A percentile compares a stretch with the other conserved stretches of the same genome.
Evolutionary conservation across 2,113 vertebrate species (phyloP).

Genomic region (Eidolon helvum): DNA sequence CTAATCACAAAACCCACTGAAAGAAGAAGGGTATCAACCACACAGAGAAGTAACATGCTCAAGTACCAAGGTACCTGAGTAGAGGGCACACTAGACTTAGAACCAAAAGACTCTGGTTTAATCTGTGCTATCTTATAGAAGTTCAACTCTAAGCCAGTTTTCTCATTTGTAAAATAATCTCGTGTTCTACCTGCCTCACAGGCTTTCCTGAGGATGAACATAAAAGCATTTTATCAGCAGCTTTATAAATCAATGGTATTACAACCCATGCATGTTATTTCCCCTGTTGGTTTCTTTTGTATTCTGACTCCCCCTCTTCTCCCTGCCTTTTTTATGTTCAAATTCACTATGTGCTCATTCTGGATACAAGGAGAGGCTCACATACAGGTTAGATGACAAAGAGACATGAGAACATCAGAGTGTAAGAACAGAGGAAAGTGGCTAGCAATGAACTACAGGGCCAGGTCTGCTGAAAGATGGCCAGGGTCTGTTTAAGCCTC

Average conservation of each 20-base stretch:
- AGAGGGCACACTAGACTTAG: not conserved
- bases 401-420: not conserved
- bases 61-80: not conserved
- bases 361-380: not conserved
- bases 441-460: not conserved
- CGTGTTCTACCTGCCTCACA: not conserved
- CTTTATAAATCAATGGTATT: not conserved
- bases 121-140: not conserved
- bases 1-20: not conserved
- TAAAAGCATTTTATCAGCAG: not conserved
- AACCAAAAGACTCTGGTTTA: not conserved
- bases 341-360: not conserved
- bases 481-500: not conserved
- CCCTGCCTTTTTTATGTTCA: conserved; percentile 7
- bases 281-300: not conserved
- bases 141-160: not conserved
- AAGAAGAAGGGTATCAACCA: not conserved
- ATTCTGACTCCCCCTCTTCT: not conserved
- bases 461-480: not conserved
- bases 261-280: not conserved
- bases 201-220: not conserved
- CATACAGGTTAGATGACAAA: not conserved
- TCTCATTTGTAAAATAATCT: conserved; percentile 40
- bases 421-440: not conserved
- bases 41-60: not conserved